Evolutionary conservation across 2,113 vertebrate species (phyloP), one percentile per base, ranked within the genome.

Genomic region (Conger conger): DNA sequence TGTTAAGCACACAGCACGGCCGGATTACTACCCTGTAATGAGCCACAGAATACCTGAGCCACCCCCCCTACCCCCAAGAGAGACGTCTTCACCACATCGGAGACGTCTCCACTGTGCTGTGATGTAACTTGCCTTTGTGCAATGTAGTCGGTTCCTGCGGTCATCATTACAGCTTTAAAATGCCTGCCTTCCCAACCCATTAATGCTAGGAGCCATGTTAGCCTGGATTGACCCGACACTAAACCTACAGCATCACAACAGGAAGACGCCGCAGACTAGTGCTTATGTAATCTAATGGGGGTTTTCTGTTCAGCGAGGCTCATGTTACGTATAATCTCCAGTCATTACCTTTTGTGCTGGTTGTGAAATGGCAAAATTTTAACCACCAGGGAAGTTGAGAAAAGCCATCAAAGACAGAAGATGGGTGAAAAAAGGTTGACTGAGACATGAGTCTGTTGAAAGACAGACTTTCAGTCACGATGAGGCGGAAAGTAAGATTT

Each of bases 11-110:
- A 86, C 83, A 88, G 83, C 84, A 77, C 83, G 54, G 79, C 85
- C 85, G 85, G 87, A 45, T 86, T 87, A 88, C 83, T 87, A 80
- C 84, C 63, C 80, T 81, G 38, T 88, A 89, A 88, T 82, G 86
- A 88, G 87, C 81, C 45, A 7, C 37, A 76, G 50, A 78, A 80
- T 78, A 85, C 79, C 73, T 76, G 78, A 84, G 57, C 81, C 16
- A 23, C 57, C 20, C 20, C 18, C 57, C 18, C 57, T 8, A 18
- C 23, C 20, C 57, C 23, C 18, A 27, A 3, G 57, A 60, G n/a
- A 73, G 63, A 13, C 63, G n/a, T 11, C 68, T 73, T 8, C 27
- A 63, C 18, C 57, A 27, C 57, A 27, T 63, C 33, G n/a, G n/a
- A n/a, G n/a, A n/a, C n/a, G n/a, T n/a, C n/a, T n/a, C n/a, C n/a